Base-by-base conservation (phyloP, 1,140 invertebrate species). In the Vanessa atalanta region DNA sequence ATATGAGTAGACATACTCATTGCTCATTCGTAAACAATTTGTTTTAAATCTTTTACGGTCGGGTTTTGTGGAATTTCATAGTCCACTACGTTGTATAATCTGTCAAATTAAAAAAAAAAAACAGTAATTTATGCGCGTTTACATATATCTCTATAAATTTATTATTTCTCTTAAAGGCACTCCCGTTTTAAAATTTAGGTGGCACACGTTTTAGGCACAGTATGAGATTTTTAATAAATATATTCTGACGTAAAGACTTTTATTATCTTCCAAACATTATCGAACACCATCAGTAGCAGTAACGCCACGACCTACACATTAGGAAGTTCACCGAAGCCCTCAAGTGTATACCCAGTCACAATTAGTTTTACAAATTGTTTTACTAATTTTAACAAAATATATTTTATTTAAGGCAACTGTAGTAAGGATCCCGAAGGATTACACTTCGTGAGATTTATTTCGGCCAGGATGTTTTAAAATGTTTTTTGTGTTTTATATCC, bases 371-470 rank as follows among this genome's bases (percentile, higher is more conserved):
- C 14, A 47, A 37, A 67, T 20, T 67, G n/a, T 65, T 65, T 15
- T 48, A 70, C 47, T 64, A 47, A 12, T 61, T 43, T 43, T 43
- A 7, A 9, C 37, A 47, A 50, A 61, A 64, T 64, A 63, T 65
- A 8, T 23, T 26, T 69, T 26, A 43, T 9, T 13, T 57, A 75
- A 78, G 76, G 69, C 76, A 78, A 65, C 14, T 65, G 67, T 50
- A 69, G 72, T 83, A 88, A 85, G 85, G 78, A 50, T 72, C 83
- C 79, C 70, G 60, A 23, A 53, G 83, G 82, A 80, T 47, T 81
- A 85, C 87, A 89, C 87, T 88, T 88, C 79, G 87, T 89, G 83
- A 86, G 7, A 9, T 43, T 5, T 37, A 78, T 51, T 31, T 71
- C 53, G 47, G 47, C 14, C 50, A 73, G n/a, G 16, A 61, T 23